Base-by-base conservation (phyloP, 2,797 vertebrate genomes). In the Galaxias olidus region DNA sequence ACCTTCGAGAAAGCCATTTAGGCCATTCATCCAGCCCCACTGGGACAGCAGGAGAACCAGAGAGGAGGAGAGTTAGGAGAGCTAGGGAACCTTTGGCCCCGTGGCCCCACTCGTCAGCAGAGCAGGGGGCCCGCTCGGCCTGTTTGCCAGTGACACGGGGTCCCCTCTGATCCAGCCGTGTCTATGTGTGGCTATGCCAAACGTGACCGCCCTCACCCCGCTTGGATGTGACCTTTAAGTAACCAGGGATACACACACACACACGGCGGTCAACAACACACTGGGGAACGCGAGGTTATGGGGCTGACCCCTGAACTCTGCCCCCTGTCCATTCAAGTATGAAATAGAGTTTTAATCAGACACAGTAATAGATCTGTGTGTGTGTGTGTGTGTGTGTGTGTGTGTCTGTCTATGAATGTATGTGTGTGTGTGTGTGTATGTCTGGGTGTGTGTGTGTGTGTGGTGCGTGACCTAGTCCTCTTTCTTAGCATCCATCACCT, bases 261-360 rank as follows among this genome's bases (percentile, higher is more conserved):
- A 42, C 56, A 9, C 49, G 40, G 56, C 17, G 19, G 40, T 48
- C 20, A 11, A 53, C 50, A 44, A 68, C 71, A 69, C 8, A 4
- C 55, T 62, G 41, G 43, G 68, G 51, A 45, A n/a, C n/a, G 60
- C 70, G 55, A 42, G 72, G 76, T 79, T 80, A 80, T 81, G 40
- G 72, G 71, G 67, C 59, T 61, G 79, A 84, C 79, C 76, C 72
- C 61, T 56, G 81, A 55, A 43, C 53, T n/a, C 9, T 69, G 63
- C 48, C 51, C 63, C 14, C 73, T 70, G 64, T 63, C 75, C 68
- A 76, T 64, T 56, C 41, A 50, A 47, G 42, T 52, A 7, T 61
- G 72, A 74, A 51, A 55, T 55, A 52, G 69, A 59, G 58, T 19
- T 68, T 79, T 79, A 79, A 82, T 86, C 76, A 83, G 59, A 83